phyloP scores from a whole-genome alignment of 2,113 vertebrate species.

The Elaphurus davidianus region DNA sequence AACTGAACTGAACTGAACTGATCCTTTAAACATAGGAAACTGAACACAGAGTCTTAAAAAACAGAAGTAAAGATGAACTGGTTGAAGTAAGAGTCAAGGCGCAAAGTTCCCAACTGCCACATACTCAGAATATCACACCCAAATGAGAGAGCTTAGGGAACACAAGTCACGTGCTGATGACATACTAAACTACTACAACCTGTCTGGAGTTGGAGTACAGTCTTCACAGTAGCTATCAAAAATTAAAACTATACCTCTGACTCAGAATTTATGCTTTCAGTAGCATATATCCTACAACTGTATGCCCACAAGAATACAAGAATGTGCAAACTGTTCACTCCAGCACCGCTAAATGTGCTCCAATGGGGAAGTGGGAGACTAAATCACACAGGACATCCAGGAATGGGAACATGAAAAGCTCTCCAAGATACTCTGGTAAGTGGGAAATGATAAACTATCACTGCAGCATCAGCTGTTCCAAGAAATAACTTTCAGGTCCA shows the following conservation, averaged over 20 bases:
- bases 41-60: background rate
- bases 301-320: background rate
- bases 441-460: background rate
- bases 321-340: background rate
- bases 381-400: background rate
- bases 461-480: background rate
- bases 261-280: background rate
- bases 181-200: background rate
- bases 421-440: background rate
- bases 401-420: background rate
- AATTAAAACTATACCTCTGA: background rate
- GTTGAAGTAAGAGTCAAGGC: background rate
- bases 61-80: background rate
- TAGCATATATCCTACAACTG: background rate
- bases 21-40: background rate
- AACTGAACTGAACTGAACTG: background rate
- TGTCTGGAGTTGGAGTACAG: background rate
- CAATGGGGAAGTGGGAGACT: background rate
- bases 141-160: background rate
- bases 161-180: background rate
- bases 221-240: background rate
- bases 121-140: background rate
- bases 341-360: background rate
- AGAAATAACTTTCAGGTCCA: background rate
- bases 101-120: background rate